Evolutionary conservation across 1,140 invertebrate genomes (phyloP).

Genomic region (Leptopilina boulardi): DNA sequence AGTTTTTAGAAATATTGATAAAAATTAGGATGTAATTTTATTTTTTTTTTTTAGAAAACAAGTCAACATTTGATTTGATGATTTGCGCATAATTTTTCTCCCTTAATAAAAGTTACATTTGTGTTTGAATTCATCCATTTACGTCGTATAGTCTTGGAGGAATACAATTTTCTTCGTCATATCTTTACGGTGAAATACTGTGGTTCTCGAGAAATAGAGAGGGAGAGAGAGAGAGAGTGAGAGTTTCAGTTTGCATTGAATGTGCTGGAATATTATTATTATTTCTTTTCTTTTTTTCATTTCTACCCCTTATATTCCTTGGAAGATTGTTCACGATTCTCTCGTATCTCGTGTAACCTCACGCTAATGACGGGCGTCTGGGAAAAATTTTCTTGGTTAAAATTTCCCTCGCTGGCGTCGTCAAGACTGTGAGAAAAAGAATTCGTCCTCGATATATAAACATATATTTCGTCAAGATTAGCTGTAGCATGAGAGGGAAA

Average conservation of each 20-base stretch:
- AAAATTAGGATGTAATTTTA: too few relatives aligned
- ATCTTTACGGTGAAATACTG: not conserved
- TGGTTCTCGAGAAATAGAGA: not conserved
- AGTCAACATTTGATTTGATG: not conserved
- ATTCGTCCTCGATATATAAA: constrained; percentile 11
- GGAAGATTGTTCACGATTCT: constrained; percentile 12
- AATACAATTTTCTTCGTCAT: constrained; percentile 26
- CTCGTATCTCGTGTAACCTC: constrained; percentile 15
- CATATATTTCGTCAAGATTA: constrained; percentile 31
- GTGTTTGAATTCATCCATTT: constrained; percentile 13
- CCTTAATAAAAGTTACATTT: not conserved
- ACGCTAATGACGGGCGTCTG: constrained; percentile 3
- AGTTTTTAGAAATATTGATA: too few relatives aligned
- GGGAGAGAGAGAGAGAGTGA: not conserved
- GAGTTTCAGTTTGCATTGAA: constrained; percentile 7
- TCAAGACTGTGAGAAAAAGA: not conserved
- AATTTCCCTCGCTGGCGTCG: constrained; percentile 24
- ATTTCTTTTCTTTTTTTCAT: not conserved
- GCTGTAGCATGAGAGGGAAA: constrained; percentile 16
- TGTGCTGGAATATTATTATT: constrained; percentile 2
- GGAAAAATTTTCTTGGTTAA: constrained; percentile 5
- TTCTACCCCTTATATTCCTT: not conserved
- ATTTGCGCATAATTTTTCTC: not conserved
- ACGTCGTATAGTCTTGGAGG: not conserved
- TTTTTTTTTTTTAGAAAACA: not conserved